Evolutionary conservation across 2,797 vertebrate species (phyloP), one percentile per base, ranked within the genome.

Genomic region (Hippocampus kuda): DNA sequence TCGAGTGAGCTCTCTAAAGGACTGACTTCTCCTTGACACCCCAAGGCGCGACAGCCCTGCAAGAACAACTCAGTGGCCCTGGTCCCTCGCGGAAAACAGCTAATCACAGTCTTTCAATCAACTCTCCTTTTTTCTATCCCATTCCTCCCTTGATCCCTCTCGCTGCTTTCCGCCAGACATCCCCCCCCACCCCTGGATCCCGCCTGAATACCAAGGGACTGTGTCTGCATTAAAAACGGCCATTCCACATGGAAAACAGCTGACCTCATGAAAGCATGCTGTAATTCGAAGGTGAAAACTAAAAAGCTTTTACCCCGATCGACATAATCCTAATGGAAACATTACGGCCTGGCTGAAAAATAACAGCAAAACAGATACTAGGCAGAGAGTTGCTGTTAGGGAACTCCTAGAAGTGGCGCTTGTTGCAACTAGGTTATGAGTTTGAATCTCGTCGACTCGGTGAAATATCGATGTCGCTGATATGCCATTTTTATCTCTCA

Each of bases 201-300:
- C n/a, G 69, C 65, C 72, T 83, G 83, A 88, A 85, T 86, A 84
- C 77, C 84, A 79, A 82, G 83, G 82, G 87, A 86, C 78, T 65
- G 79, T 38, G 72, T 85, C 80, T 78, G 82, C 84, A 85, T 88
- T 88, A 84, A 85, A 88, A 88, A 69, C 1, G 61, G 72, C 81
- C 79, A 79, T 85, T 87, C 83, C 81, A 72, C 80, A 73, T 84
- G 83, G 85, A 88, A 87, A 88, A 86, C 81, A 80, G 87, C 88
- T 89, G 88, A 89, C 87, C 87, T 85, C 85, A 76, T 83, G 81
- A 88, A 87, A 89, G 79, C 83, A 73, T 79, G 83, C 81, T 82
- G 88, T 89, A 89, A 86, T 89, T 86, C 82, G 83, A 86, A 90
- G 87, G 88, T 88, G 87, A 89, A 89, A 89, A 87, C 85, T 85